A percentile compares a stretch with the other conserved stretches of the same genome.
These are phyloP conservation scores for Sylvia borin DNA, from an alignment of 2,797 vertebrate species.

Conservation along the genomic window DNA sequence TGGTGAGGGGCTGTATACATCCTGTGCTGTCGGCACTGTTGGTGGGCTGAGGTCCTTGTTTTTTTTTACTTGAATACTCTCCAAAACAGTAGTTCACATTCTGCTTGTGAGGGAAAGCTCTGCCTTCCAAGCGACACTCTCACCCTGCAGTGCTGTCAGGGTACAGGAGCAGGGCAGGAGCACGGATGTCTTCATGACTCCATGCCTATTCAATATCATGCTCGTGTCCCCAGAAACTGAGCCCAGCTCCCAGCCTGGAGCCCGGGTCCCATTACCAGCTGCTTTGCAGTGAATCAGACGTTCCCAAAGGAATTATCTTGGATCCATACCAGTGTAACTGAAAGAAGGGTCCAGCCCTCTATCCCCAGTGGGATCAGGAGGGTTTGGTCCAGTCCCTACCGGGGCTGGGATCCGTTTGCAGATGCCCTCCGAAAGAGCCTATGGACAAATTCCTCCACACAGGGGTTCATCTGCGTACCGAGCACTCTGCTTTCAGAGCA, in stretches of 20 bases:
- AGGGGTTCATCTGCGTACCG: neutral
- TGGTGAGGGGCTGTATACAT: neutral
- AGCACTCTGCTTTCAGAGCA: constrained; percentile 32
- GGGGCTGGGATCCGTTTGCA: neutral
- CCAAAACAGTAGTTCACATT: neutral
- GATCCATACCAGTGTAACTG: rapidly evolving
- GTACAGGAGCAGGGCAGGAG: neutral
- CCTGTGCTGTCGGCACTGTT: neutral
- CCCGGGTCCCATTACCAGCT: neutral
- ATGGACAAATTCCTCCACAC: constrained; percentile 5
- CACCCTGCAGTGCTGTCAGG: neutral
- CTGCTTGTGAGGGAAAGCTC: neutral
- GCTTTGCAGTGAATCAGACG: neutral
- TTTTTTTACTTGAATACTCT: neutral
- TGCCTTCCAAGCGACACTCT: neutral
- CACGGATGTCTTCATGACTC: neutral
- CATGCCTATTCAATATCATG: rapidly evolving
- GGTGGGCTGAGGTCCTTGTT: neutral
- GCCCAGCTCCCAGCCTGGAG: neutral
- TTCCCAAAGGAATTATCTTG: neutral
- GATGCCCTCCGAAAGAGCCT: rapidly evolving
- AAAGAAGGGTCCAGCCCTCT: neutral
- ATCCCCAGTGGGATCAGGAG: neutral
- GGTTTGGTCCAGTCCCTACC: neutral
- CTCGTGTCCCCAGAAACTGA: neutral